These are phyloP conservation scores for Folsomia manolachei DNA, from an alignment of 2,888 invertebrate genomes.

Conservation along the genomic window DNA sequence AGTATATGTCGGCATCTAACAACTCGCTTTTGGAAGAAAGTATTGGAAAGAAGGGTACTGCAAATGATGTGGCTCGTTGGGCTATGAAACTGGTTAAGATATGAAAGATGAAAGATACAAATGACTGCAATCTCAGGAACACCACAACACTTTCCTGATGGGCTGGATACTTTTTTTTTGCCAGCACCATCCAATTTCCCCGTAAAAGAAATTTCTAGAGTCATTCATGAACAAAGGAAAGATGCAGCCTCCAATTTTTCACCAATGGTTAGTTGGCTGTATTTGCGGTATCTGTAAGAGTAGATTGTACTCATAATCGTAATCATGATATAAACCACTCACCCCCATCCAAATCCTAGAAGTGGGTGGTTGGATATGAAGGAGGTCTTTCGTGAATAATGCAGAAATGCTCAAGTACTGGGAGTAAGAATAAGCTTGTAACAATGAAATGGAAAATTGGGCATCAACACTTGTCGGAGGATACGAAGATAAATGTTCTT, in stretches of 20 bases:
- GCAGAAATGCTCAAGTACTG: conserved; percentile 3
- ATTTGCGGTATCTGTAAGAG: too few species aligned
- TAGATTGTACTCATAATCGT: neutral
- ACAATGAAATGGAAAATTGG: conserved; percentile 9
- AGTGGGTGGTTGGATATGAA: neutral
- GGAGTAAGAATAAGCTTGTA: neutral
- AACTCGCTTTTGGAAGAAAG: neutral
- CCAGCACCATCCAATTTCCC: neutral
- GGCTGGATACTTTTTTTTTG: neutral
- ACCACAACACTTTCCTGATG: neutral
- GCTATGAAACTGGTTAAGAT: too few species aligned
- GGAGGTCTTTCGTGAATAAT: conserved; percentile 4
- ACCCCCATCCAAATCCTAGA: neutral
- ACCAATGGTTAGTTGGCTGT: neutral
- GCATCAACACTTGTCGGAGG: conserved; percentile 7
- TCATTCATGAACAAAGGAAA: neutral
- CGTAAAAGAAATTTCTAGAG: neutral
- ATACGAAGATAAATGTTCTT: conserved; percentile 13
- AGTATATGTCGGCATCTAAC: neutral
- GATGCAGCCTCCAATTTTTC: neutral
- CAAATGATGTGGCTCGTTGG: too few species aligned
- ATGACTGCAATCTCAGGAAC: conserved; percentile 15
- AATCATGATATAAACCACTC: conserved; percentile 6
- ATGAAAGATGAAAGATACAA: conserved; percentile 15
- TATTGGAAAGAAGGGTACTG: neutral